Evolutionary conservation across 1,140 invertebrate genomes (phyloP), one percentile per base, ranked within the genome.

Genomic region (Zaprionus africanus): DNA sequence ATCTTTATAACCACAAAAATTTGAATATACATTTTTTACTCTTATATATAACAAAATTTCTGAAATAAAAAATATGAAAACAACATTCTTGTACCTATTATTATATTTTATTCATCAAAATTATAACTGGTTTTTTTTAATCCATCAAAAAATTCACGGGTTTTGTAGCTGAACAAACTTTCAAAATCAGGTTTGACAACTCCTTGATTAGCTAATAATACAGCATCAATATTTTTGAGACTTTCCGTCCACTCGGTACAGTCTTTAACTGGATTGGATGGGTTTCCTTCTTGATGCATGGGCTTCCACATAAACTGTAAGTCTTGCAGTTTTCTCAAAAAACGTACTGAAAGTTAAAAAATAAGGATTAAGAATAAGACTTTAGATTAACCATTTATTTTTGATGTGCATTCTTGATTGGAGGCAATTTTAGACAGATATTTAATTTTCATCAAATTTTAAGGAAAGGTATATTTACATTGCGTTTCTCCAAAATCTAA

Each of bases 261-360:
- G 56, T 92, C 90, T 49, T 70, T 84, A 1, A 17, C 43, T 2
- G 77, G 53, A 70, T 85, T 92, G 0, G 34, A 54, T 1, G 9
- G 70, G 64, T 92, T 92, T 12, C 58, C 59, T 34, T 92, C 91
- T 22, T 78, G 75, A 31, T 79, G 69, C 0, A 92, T 57, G 0
- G 78, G 79, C 43, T 92, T 92, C 0, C 84, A 70, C 86, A 92
- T 91, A 38, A 92, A 85, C 13, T 92, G 91, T 6, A 80, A 71
- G 4, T 76, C 77, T n/a, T 76, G 58, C 17, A 92, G 60, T 34
- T 88, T 84, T 4, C 26, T 66, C 38, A 92, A 75, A 36, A 86
- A 92, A 9, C 77, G 77, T 28, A 75, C 91, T 92, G 12, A 12
- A 81, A 79, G 28, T 17, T 0, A 7, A 36, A 17, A 17, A 34